Evolutionary conservation across 1,140 invertebrate species (phyloP).

Genomic region (Drosophila navojoa): DNA sequence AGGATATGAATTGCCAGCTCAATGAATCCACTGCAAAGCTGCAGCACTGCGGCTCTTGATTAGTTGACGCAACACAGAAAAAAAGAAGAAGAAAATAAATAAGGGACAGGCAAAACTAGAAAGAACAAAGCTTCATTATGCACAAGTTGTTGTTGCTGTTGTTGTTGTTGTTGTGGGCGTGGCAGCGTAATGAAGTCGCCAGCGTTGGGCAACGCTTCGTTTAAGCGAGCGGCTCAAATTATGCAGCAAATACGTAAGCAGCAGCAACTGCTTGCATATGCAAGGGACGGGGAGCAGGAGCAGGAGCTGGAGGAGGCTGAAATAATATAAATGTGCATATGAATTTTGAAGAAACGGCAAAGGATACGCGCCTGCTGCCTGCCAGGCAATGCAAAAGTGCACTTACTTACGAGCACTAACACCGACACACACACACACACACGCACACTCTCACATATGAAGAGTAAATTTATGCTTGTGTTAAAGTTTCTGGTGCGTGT

Average conservation of each 20-base stretch:
- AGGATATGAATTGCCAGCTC: constrained; percentile 29
- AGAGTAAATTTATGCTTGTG: constrained; percentile 45
- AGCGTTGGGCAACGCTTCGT: constrained; percentile 46
- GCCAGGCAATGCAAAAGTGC: constrained; percentile 34
- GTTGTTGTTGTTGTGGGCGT: constrained; percentile 20
- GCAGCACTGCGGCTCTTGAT: constrained; percentile 47
- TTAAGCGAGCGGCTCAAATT: constrained; percentile 51
- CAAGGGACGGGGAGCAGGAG: constrained; percentile 26
- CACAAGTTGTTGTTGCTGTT: constrained; percentile 44
- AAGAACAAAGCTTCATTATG: constrained; percentile 56
- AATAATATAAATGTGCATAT: constrained; percentile 79
- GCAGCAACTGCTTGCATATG: constrained; percentile 68
- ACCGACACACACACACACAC: constrained; percentile 16
- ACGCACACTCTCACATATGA: constrained; percentile 31
- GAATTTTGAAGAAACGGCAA: constrained; percentile 59
- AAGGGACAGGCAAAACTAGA: constrained; percentile 1
- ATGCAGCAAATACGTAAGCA: constrained; percentile 62
- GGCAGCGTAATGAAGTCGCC: constrained; percentile 55
- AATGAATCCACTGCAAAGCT: constrained; percentile 11
- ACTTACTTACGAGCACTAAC: constrained; percentile 35
- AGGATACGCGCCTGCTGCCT: constrained; percentile 33
- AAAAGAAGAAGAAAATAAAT: background rate
- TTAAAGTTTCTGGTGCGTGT: constrained; percentile 64
- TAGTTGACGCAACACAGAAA: constrained; percentile 37
- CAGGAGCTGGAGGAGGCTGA: constrained; percentile 23